Evolutionary conservation across 2,113 vertebrate genomes (phyloP), one percentile per base, ranked within the genome.

Genomic region (Thermophis baileyi): DNA sequence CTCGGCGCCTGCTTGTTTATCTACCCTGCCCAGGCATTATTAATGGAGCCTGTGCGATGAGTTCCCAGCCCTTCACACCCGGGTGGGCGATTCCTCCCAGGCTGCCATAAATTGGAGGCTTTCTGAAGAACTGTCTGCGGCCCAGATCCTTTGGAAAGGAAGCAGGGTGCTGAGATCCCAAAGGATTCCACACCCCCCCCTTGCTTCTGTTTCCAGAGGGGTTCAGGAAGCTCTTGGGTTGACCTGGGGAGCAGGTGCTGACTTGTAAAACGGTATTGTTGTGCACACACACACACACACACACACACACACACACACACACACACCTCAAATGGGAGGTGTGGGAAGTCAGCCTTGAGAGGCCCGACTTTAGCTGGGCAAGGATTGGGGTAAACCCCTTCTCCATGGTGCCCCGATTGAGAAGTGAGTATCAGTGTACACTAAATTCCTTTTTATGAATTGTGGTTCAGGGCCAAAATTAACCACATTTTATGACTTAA

Each of bases 401-500:
- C 20, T n/a, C 16, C 7, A 0, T 6, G 25, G 40, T 3, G 12
- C 30, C 2, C 12, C 1, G 12, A 25, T 6, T 22, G 1, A 12
- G 51, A 63, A 55, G 1, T 0, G 55, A 49, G 89, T 47, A 24
- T 47, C n/a, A 30, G 85, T 25, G 16, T 4, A 27, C 0, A 0
- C 74, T 60, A 4, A 4, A 25, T 0, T 0, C 35, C 90, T 86
- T 27, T 90, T 94, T 93, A n/a, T 55, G 35, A 22, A 85, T 47
- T 10, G 51, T 9, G 90, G 63, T 1, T 10, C 91, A 57, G 4
- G 30, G 88, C 57, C 74, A n/a, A 92, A 92, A 55, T 53, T 2
- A 47, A 89, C 53, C 22, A 25, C 57, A 51, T 30, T 89, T 85
- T 81, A 93, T 94, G 69, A 89, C 91, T 88, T 92, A 91, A 90